Conservation (phyloP, 2,797 vertebrate species). For the Philypnodon macrostomus region DNA sequence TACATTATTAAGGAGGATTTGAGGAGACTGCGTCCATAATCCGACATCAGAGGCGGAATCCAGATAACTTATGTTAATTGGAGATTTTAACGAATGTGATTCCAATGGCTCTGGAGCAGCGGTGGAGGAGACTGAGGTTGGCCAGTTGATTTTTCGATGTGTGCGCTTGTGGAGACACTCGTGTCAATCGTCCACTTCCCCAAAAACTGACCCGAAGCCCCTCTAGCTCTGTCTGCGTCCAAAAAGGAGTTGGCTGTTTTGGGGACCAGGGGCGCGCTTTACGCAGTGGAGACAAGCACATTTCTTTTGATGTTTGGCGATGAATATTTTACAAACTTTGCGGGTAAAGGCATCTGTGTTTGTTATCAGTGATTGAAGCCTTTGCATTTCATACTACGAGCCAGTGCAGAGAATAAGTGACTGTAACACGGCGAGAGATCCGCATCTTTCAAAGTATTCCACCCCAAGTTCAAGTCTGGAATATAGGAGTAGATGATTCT, state of each 20-base stretch:
- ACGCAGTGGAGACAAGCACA: constrained; percentile 32
- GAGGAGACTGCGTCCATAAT: constrained; percentile 59
- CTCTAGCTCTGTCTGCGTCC: constrained; percentile 26
- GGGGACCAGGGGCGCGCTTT: constrained; percentile 26
- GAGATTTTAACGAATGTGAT: constrained; percentile 57
- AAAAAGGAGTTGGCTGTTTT: constrained; percentile 44
- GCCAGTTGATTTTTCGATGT: constrained; percentile 39
- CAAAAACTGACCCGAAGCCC: constrained; percentile 44
- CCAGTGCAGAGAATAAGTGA: constrained; percentile 47
- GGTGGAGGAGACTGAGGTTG: constrained; percentile 30
- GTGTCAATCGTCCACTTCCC: constrained; percentile 30
- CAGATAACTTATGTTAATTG: constrained; percentile 67
- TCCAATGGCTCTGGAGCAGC: constrained; percentile 40
- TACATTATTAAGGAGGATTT: constrained; percentile 62
- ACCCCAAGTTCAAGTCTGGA: constrained; percentile 68
- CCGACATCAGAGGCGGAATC: constrained; percentile 66
- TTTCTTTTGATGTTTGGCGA: constrained; percentile 25
- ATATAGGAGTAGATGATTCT: constrained; percentile 78
- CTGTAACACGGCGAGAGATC: constrained; percentile 39
- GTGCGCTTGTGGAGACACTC: constrained; percentile 20
- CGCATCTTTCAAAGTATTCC: constrained; percentile 60
- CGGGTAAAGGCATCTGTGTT: constrained; percentile 33
- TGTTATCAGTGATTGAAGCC: constrained; percentile 9
- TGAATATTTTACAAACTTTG: constrained; percentile 52
- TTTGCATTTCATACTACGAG: constrained; percentile 17